Evolutionary conservation across 2,113 vertebrate genomes (phyloP), one percentile per base, ranked within the genome.

Genomic region (Grus americana): DNA sequence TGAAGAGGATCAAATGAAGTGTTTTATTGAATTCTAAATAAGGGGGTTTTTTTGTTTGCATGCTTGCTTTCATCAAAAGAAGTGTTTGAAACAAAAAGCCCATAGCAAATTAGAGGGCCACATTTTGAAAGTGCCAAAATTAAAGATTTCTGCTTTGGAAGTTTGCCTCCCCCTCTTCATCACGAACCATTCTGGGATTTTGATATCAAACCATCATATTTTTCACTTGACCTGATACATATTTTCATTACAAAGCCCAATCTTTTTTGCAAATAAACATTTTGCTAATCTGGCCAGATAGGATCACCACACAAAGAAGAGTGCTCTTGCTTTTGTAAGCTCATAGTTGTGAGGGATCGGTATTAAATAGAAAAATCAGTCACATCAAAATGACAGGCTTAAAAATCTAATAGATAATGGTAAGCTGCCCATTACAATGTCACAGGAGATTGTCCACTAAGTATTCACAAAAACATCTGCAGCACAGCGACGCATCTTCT

Each of bases 1-100:
- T 91, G 87, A 95, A 96, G 90, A 93, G 95, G 66, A 92, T 70
- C 62, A 95, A 87, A 96, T 91, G 54, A 94, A 94, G 54, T 27
- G 1, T 90, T 92, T 80, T 90, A 79, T 50, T 86, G 85, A 80
- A 70, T 93, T 93, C 88, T 76, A 90, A 94, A 90, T 86, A 83
- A 86, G 19, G 10, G 10, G 1, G 1, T 2, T 81, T 63, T 54
- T 40, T 73, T 66, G 9, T 63, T 78, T 84, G 29, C 55, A 7
- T 65, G 62, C 46, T 88, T 93, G 49, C 78, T 93, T 88, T 79
- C 79, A 49, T 66, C 46, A 86, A 76, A 92, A 90, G 57, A 96
- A 90, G 54, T 52, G 26, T 75, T 87, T 2, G 3, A 92, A 96
- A 95, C 29, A 85, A 91, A 92, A 95, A 95, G 47, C 72, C 74